Percentiles rank a stretch among this genome's conserved stretches.
Evolutionary conservation across 1,140 invertebrate genomes (phyloP).

Genomic region (Battus philenor): DNA sequence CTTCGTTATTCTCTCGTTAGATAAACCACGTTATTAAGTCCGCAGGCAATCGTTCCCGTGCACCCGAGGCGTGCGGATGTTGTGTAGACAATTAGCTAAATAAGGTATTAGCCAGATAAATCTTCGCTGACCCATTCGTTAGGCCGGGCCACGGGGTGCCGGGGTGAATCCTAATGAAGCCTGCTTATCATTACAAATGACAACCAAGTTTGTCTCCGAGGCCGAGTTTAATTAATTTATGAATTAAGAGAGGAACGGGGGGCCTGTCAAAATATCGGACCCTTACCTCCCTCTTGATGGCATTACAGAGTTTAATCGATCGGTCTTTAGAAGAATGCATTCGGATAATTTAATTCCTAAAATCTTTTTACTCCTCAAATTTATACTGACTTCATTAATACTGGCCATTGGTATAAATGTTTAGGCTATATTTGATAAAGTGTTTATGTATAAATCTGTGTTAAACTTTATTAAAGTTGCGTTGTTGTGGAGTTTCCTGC

Average conservation of each 20-base stretch:
- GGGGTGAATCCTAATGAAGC: slow-evolving; percentile 20
- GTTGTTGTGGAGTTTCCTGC: no score
- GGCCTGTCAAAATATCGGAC: slow-evolving; percentile 38
- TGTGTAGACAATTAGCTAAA: slow-evolving; percentile 17
- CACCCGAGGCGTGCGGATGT: slow-evolving; percentile 6
- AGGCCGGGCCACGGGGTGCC: slow-evolving; percentile 4
- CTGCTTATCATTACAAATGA: slow-evolving; percentile 21
- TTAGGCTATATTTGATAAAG: no score
- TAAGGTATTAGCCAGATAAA: slow-evolving; percentile 15
- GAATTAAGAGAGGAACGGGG: slow-evolving; percentile 35
- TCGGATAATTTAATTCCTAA: neutral
- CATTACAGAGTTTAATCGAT: slow-evolving; percentile 7
- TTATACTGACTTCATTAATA: no score
- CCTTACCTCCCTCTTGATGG: neutral
- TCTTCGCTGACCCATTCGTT: slow-evolving; percentile 13
- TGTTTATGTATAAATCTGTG: no score
- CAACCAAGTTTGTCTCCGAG: slow-evolving; percentile 31
- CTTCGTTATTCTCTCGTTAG: no score
- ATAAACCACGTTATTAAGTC: neutral
- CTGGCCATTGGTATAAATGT: no score
- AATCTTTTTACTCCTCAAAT: neutral
- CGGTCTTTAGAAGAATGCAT: neutral
- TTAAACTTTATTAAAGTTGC: no score
- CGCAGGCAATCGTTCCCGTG: neutral
- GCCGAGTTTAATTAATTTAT: slow-evolving; percentile 64